These are phyloP conservation scores for Anser brachyrhynchus DNA, from an alignment of 2,113 vertebrate genomes.

Conservation along the genomic window DNA sequence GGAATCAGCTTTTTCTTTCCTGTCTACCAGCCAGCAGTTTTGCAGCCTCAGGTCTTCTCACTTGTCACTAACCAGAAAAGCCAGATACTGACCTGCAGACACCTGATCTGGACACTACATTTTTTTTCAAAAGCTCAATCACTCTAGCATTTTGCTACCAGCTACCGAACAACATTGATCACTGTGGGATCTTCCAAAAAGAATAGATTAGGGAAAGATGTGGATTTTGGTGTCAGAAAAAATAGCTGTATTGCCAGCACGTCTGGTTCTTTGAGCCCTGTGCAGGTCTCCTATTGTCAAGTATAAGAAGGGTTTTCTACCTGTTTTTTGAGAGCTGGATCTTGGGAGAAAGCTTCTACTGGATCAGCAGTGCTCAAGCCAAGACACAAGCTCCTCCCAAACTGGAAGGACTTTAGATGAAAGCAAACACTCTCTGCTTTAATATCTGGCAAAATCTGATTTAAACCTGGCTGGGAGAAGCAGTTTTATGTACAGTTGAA, in stretches of 20 bases:
- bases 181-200: background rate
- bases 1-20: background rate
- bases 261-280: background rate
- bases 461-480: background rate
- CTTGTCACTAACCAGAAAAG: background rate
- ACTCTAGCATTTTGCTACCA: background rate
- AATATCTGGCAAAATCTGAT: background rate
- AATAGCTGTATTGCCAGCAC: background rate
- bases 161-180: background rate
- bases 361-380: background rate
- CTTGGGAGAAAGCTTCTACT: background rate
- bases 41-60: background rate
- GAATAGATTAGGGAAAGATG: background rate
- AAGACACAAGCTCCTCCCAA: background rate
- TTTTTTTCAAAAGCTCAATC: background rate
- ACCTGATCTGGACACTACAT: background rate
- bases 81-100: background rate
- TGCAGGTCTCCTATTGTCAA: background rate
- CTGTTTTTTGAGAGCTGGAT: background rate
- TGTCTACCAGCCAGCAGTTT: background rate
- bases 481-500: conserved; percentile 12
- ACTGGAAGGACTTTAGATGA: background rate
- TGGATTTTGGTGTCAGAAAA: background rate
- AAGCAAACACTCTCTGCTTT: conserved; percentile 8
- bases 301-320: background rate